Evolutionary conservation across 2,888 invertebrate genomes (phyloP).

Genomic region (Physocephala rufipes): DNA sequence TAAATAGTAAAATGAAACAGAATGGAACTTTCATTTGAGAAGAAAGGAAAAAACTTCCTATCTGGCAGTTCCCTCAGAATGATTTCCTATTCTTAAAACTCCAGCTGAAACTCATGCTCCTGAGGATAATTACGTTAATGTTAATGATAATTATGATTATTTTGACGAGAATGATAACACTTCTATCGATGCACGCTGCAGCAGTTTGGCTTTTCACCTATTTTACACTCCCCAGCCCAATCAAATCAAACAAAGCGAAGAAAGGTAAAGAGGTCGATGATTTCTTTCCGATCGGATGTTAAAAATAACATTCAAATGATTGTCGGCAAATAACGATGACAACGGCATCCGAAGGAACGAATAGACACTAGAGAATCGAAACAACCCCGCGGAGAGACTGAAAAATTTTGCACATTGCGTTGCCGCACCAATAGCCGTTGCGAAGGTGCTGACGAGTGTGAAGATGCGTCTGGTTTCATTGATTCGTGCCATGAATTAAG

Average conservation of each 20-base stretch:
- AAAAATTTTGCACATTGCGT: constrained; percentile 60
- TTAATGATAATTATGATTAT: neutral
- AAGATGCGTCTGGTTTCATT: constrained; percentile 20
- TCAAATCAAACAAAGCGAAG: constrained; percentile 37
- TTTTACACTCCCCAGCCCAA: constrained; percentile 27
- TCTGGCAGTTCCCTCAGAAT: too few relatives aligned
- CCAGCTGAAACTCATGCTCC: neutral
- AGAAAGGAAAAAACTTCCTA: constrained; percentile 41
- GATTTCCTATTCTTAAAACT: neutral
- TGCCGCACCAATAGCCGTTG: constrained; percentile 34
- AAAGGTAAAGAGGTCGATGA: constrained; percentile 34
- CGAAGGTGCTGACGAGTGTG: constrained; percentile 35
- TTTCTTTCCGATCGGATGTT: constrained; percentile 47
- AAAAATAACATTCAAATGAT: constrained; percentile 43
- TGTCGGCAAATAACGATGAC: constrained; percentile 48
- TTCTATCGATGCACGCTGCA: neutral
- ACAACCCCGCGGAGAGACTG: constrained; percentile 48
- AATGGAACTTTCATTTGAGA: constrained; percentile 22
- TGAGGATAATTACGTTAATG: constrained; percentile 3
- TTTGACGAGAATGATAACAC: constrained; percentile 21
- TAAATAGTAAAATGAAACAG: constrained; percentile 17
- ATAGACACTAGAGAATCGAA: too few relatives aligned
- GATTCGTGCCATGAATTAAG: constrained; percentile 12
- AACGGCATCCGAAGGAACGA: constrained; percentile 46
- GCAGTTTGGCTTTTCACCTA: constrained; percentile 28